Evolutionary conservation across 2,888 invertebrate genomes (phyloP), one percentile per base, ranked within the genome.

Genomic region (Agriotes lineatus): DNA sequence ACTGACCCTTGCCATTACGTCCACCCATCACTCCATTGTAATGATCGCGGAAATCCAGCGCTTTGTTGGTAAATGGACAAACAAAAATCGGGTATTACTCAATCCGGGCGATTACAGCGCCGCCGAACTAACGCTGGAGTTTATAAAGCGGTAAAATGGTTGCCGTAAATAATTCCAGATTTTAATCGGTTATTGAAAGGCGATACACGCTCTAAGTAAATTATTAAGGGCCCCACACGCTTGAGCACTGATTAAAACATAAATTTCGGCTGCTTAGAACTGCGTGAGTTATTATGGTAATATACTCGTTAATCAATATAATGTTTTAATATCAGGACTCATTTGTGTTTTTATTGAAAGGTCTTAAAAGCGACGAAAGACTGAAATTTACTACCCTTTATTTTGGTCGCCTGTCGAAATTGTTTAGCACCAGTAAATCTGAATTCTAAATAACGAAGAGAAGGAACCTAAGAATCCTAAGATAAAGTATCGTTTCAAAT

Each of bases 1-100:
- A 57, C 57, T 67, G 62, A 56, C 61, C 67, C 52, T 22, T 56
- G 39, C 48, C 42, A 54, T 62, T 52, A 30, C 42, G 30, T 30
- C 33, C 44, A 56, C 62, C 50, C 50, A 12, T 20, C 25, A 5
- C 25, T 12, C 44, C 44, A 25, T 16, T 44, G 44, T 44, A 44
- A 16, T 44, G 18, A 6, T 30, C 20, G 25, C 50, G 12, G 2
- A 20, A 45, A 18, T 20, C n/a, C 45, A 2, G n/a, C 20, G 10
- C 20, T 18, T 10, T 9, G 1, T 3, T 45, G 25, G 30, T 9
- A 30, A 33, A 33, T 20, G 30, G 20, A 9, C 25, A 52, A 52
- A 16, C 18, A 52, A 52, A 52, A 52, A 44, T 44, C 44, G 19
- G 50, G 45, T 4, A 12, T n/a, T 7, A 14, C 44, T n/a, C 35